phyloP scores from a whole-genome alignment of 2,113 vertebrate species.

The Mesoclemmys tuberculata region DNA sequence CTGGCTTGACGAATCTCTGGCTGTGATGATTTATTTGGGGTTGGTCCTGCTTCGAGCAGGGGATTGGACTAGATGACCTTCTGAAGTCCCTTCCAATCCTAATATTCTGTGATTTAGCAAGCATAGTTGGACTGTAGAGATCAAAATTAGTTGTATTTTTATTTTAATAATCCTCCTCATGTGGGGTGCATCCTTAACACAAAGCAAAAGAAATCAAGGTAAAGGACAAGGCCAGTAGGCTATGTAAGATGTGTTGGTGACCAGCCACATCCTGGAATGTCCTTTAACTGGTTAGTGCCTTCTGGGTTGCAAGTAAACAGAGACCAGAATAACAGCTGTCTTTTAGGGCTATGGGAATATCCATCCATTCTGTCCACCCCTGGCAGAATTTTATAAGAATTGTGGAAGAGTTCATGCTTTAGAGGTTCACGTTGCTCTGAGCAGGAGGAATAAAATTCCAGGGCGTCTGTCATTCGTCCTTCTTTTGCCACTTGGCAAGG shows the following conservation, averaged over 20 bases:
- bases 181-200: neutral
- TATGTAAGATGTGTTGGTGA: neutral
- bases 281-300: neutral
- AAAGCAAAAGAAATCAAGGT: neutral
- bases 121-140: neutral
- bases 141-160: neutral
- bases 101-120: neutral
- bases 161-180: neutral
- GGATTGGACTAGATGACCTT: no score
- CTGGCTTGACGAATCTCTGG: no score
- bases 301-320: neutral
- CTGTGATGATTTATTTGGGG: no score
- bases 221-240: rapidly evolving
- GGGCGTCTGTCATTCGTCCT: neutral
- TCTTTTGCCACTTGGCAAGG: slow-evolving; percentile 3
- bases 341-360: neutral
- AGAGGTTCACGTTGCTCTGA: neutral
- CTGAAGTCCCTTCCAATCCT: no score
- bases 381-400: neutral
- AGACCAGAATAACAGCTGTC: neutral
- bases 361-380: neutral
- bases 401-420: neutral
- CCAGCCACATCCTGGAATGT: neutral
- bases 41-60: no score
- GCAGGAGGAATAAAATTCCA: neutral